These are phyloP conservation scores for Phoenoteleia sp. DNA, from an alignment of 2,888 invertebrate species.

Conservation along the genomic window DNA sequence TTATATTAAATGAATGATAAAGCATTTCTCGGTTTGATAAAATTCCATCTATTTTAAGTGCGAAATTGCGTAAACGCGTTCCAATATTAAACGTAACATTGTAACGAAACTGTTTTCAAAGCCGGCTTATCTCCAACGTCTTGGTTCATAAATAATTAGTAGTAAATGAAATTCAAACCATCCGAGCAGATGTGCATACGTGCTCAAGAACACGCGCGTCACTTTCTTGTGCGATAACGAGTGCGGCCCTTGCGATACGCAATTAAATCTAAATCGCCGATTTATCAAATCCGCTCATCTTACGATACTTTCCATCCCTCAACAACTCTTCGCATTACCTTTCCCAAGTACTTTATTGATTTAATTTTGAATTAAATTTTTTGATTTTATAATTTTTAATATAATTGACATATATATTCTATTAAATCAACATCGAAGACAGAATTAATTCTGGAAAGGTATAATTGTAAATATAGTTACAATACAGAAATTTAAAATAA, in stretches of 20 bases:
- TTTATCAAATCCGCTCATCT: too few relatives aligned
- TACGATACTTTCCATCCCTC: too few relatives aligned
- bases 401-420: too few relatives aligned
- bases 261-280: background rate
- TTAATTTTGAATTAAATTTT: too few relatives aligned
- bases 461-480: too few relatives aligned
- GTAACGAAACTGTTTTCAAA: background rate
- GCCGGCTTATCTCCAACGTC: background rate
- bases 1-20: background rate
- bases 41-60: background rate
- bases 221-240: background rate
- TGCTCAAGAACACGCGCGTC: constrained; percentile 18
- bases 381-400: too few relatives aligned
- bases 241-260: background rate
- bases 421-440: too few relatives aligned
- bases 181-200: constrained; percentile 9
- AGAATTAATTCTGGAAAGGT: too few relatives aligned
- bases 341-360: too few relatives aligned
- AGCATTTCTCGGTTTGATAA: background rate
- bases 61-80: background rate
- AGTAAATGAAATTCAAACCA: background rate
- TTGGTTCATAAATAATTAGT: background rate
- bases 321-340: too few relatives aligned
- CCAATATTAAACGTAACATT: background rate
- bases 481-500: too few relatives aligned